Conservation (phyloP, 2,113 vertebrate genomes). For the Erythrocebus patas region DNA sequence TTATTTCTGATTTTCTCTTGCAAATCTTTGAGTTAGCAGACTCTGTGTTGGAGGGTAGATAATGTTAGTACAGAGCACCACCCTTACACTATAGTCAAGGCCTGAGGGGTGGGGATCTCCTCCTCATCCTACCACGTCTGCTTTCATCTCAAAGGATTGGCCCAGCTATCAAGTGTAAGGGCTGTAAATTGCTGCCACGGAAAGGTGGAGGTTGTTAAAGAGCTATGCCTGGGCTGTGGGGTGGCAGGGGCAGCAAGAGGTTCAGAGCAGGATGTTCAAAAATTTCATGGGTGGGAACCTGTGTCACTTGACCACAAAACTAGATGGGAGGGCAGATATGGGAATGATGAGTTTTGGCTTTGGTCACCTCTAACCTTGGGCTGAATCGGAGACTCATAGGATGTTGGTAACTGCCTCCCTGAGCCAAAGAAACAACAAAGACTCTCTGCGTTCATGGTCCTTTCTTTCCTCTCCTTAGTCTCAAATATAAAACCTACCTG, state of each 20-base stretch:
- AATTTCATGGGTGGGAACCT: not conserved
- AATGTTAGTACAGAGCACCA: not conserved
- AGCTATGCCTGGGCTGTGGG: not conserved
- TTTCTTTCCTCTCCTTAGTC: not conserved
- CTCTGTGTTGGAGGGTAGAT: not conserved
- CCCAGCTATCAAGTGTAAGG: not conserved
- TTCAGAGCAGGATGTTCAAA: not conserved
- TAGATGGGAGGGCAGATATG: not conserved
- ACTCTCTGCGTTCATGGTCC: not conserved
- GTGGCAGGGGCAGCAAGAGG: too few species aligned
- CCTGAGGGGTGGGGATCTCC: not conserved
- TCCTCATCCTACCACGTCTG: not conserved
- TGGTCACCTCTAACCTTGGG: not conserved
- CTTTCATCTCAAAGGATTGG: not conserved
- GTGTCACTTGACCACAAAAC: not conserved
- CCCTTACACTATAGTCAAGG: not conserved
- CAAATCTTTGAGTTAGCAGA: not conserved
- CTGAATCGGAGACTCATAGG: not conserved
- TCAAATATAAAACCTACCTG: not conserved
- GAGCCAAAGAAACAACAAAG: not conserved
- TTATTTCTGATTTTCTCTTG: not conserved
- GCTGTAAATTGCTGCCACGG: not conserved
- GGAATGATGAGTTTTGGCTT: not conserved
- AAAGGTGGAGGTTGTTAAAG: not conserved
- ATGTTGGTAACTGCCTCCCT: not conserved